Conservation (phyloP, 2,797 vertebrate genomes). For the Coreius guichenoti region DNA sequence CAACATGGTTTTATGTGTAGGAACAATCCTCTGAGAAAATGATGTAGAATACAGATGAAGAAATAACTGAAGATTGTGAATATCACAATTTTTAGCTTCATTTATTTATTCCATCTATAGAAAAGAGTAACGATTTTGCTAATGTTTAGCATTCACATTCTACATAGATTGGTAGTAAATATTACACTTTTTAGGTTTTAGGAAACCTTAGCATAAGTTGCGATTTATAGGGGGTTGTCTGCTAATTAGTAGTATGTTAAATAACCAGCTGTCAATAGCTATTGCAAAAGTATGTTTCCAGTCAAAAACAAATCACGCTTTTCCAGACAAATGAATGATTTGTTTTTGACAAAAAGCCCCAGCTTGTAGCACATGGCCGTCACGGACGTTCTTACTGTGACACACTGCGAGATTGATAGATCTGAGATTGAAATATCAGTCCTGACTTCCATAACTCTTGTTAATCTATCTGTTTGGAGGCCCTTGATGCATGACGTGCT, state of each 20-base stretch:
- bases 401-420: constrained; percentile 30
- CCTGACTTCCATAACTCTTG: constrained; percentile 29
- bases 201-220: neutral
- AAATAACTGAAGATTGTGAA: neutral
- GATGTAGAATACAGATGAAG: constrained; percentile 11
- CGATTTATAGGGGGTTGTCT: neutral
- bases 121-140: neutral
- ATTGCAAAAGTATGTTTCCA: neutral
- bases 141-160: neutral
- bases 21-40: neutral
- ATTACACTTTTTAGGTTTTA: neutral
- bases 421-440: constrained; percentile 47
- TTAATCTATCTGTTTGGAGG: constrained; percentile 50
- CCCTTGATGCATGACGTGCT: constrained; percentile 33
- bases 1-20: constrained; percentile 26
- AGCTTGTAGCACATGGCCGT: neutral
- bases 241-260: neutral
- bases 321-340: neutral
- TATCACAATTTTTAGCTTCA: neutral
- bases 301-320: neutral
- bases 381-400: constrained; percentile 31
- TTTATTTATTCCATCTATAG: neutral
- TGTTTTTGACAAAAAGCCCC: neutral
- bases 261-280: neutral
- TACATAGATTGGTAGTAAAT: neutral